Percentiles rank a stretch among this genome's conserved stretches.
phyloP scores from a whole-genome alignment of 2,888 invertebrate species.

The Apoda limacodes region DNA sequence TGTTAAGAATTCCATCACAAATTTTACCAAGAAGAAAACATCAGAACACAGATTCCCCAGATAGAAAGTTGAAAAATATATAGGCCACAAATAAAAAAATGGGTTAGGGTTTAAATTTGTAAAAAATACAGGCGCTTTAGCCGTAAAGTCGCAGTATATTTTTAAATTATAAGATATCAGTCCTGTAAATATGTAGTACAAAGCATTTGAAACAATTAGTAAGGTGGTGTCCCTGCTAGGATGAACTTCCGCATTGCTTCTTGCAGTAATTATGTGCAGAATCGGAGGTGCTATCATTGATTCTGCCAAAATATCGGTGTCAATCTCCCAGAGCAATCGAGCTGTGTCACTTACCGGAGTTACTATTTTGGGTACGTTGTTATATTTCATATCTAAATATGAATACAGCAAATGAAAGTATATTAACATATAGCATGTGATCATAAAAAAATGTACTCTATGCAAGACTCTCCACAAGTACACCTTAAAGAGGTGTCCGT shows the following conservation, averaged over 20 bases:
- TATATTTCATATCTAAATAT: constrained; percentile 9
- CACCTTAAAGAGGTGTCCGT: constrained; percentile 16
- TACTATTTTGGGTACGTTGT: neutral
- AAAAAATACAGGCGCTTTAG: constrained; percentile 23
- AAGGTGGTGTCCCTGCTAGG: constrained; percentile 26
- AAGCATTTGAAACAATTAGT: constrained; percentile 30
- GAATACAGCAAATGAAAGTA: constrained; percentile 14
- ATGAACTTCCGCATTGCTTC: constrained; percentile 23
- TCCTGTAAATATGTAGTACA: constrained; percentile 30
- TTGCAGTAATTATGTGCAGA: constrained; percentile 22
- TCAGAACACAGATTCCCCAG: constrained; percentile 30
- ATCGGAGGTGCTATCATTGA: constrained; percentile 25
- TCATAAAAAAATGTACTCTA: constrained; percentile 9
- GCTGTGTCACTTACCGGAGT: constrained; percentile 17
- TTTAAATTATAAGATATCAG: constrained; percentile 24
- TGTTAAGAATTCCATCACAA: too few species aligned
- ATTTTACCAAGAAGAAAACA: constrained; percentile 24
- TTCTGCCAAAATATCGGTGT: constrained; percentile 21
- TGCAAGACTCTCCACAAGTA: constrained; percentile 19
- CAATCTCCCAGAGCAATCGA: constrained; percentile 7
- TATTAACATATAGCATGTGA: constrained; percentile 2
- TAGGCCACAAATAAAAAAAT: constrained; percentile 32
- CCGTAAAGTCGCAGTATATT: constrained; percentile 25
- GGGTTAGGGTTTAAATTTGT: constrained; percentile 24
- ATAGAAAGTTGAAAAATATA: constrained; percentile 31